Evolutionary conservation across 1,140 invertebrate species (phyloP).

Genomic region (Caligus rogercresseyi): DNA sequence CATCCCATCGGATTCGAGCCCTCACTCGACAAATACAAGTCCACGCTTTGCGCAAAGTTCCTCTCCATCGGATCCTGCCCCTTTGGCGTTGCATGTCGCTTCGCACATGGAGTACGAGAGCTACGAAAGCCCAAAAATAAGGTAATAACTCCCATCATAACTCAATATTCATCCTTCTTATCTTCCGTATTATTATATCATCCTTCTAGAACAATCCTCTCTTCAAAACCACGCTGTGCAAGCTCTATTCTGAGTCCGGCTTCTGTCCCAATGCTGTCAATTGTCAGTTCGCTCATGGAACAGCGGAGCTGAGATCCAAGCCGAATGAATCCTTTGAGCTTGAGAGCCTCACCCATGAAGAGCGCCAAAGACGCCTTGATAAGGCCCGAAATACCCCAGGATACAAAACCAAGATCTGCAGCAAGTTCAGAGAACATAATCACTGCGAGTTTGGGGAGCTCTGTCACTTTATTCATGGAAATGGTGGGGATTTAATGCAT

Average conservation of each 20-base stretch:
- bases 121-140: neutral
- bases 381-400: neutral
- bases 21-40: neutral
- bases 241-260: neutral
- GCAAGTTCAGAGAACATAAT: neutral
- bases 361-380: neutral
- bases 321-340: neutral
- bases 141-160: neutral
- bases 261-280: neutral
- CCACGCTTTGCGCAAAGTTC: constrained; percentile 11
- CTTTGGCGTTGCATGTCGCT: neutral
- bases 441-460: constrained; percentile 13
- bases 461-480: constrained; percentile 10
- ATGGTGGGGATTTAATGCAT: neutral
- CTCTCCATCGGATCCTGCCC: neutral
- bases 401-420: constrained; percentile 6
- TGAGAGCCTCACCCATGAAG: neutral
- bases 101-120: constrained; percentile 7
- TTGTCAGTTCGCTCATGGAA: constrained; percentile 12
- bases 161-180: neutral
- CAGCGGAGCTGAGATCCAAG: constrained; percentile 5
- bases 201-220: neutral
- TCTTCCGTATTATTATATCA: neutral
- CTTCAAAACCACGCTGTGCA: constrained; percentile 12
- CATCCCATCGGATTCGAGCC: neutral